Evolutionary conservation across 2,888 invertebrate genomes (phyloP).

Genomic region (Nomada fabriciana): DNA sequence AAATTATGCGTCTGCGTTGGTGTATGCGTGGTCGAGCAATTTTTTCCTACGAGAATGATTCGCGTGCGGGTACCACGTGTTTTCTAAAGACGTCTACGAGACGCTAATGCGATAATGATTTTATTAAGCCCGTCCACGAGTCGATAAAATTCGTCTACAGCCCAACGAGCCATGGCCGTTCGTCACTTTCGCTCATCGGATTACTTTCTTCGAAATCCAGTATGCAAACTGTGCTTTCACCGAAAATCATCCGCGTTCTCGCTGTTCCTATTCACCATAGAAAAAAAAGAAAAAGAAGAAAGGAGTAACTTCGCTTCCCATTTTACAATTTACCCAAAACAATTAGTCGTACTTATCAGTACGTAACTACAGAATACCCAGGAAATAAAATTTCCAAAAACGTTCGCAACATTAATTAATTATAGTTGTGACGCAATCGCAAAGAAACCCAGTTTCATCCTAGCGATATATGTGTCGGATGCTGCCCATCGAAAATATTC

Average conservation of each 20-base stretch:
- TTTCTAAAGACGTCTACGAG: slow-evolving; percentile 3
- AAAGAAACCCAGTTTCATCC: not conserved
- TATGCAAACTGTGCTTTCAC: slow-evolving; percentile 72
- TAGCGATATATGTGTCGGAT: not conserved
- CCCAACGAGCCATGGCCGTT: slow-evolving; percentile 58
- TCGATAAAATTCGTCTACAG: slow-evolving; percentile 48
- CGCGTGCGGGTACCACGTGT: slow-evolving; percentile 41
- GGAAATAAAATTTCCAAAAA: not conserved
- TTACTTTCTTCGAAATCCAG: slow-evolving; percentile 65
- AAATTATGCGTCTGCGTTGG: slow-evolving; percentile 45
- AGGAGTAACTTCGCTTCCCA: slow-evolving; percentile 10
- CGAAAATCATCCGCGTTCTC: slow-evolving; percentile 35
- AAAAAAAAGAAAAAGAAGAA: not conserved
- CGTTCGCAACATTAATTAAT: not conserved
- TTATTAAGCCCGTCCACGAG: not conserved
- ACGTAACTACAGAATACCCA: too few species aligned
- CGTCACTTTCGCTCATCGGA: slow-evolving; percentile 67
- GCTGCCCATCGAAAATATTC: not conserved
- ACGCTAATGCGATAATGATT: slow-evolving; percentile 14
- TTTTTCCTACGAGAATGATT: slow-evolving; percentile 12
- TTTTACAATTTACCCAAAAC: not conserved
- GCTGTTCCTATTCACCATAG: not conserved
- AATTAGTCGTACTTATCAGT: too few species aligned
- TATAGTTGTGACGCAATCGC: not conserved
- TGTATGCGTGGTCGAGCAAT: slow-evolving; percentile 19